phyloP scores from a whole-genome alignment of 2,888 invertebrate genomes.

The Ceratothoa steindachneri region DNA sequence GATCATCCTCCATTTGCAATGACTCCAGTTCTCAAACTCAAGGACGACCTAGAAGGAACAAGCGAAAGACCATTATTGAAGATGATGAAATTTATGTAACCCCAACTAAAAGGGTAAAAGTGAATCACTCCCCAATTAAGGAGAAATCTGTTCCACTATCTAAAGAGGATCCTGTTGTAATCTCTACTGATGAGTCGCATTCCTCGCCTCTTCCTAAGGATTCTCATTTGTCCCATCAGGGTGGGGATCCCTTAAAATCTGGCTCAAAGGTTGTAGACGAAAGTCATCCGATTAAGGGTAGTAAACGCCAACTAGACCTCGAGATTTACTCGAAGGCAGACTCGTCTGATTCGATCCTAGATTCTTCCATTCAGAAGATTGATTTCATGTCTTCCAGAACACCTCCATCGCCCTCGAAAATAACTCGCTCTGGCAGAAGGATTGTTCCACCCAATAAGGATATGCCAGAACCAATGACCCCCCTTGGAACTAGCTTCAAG shows the following conservation, averaged over 20 bases:
- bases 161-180: background rate
- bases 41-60: slow-evolving; percentile 13
- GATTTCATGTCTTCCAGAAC: background rate
- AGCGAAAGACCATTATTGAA: background rate
- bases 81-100: background rate
- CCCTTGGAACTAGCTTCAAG: slow-evolving; percentile 12
- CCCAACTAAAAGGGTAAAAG: background rate
- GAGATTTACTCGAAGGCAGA: background rate
- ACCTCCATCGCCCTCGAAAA: slow-evolving; percentile 25
- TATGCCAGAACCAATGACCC: slow-evolving; percentile 46
- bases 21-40: background rate
- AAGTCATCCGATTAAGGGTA: background rate
- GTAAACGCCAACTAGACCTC: background rate
- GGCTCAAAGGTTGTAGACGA: background rate
- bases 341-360: background rate
- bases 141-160: background rate
- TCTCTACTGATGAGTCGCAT: background rate
- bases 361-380: background rate
- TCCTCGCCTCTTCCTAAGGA: background rate
- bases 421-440: slow-evolving; percentile 42
- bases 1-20: background rate
- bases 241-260: background rate
- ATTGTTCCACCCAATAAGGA: slow-evolving; percentile 44
- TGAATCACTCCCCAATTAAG: background rate
- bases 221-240: background rate